Percentiles rank a stretch among this genome's conserved stretches.
Evolutionary conservation across 2,888 invertebrate genomes (phyloP).

Genomic region (Macaria liturata): DNA sequence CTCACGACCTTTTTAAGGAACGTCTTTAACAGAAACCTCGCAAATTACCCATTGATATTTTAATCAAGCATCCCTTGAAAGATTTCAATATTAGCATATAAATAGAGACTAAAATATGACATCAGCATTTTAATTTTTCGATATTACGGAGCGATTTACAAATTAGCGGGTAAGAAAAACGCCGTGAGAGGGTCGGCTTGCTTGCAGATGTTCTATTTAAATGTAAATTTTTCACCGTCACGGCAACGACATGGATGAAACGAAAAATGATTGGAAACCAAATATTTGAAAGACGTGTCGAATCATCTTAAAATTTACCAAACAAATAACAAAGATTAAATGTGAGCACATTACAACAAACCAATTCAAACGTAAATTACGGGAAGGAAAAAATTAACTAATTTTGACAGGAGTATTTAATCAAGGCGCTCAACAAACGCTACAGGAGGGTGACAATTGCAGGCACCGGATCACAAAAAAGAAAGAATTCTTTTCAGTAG

Average conservation of each 20-base stretch:
- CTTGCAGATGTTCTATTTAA: constrained; percentile 82
- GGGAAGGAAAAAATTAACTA: constrained; percentile 65
- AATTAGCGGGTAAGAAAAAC: constrained; percentile 82
- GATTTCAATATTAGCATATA: constrained; percentile 75
- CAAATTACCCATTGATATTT: constrained; percentile 80
- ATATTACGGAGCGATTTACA: constrained; percentile 82
- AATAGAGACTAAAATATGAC: constrained; percentile 80
- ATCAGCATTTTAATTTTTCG: constrained; percentile 83
- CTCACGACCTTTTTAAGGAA: constrained; percentile 46
- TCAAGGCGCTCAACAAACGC: constrained; percentile 76
- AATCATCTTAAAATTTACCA: background rate
- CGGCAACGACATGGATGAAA: constrained; percentile 67
- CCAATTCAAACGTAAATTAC: constrained; percentile 40
- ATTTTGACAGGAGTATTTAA: constrained; percentile 76
- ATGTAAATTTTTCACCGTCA: constrained; percentile 78
- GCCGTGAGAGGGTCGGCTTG: constrained; percentile 76
- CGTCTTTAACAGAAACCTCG: constrained; percentile 37
- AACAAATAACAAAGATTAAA: background rate
- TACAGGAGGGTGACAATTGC: constrained; percentile 78
- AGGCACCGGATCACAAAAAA: constrained; percentile 63
- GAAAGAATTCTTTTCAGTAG: constrained; percentile 73
- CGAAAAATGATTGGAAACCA: constrained; percentile 70
- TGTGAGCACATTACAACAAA: constrained; percentile 10
- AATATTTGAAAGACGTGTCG: constrained; percentile 66
- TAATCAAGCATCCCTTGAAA: constrained; percentile 67